These are phyloP conservation scores for Rafetus swinhoei DNA, from an alignment of 2,113 vertebrate species.

Conservation along the genomic window DNA sequence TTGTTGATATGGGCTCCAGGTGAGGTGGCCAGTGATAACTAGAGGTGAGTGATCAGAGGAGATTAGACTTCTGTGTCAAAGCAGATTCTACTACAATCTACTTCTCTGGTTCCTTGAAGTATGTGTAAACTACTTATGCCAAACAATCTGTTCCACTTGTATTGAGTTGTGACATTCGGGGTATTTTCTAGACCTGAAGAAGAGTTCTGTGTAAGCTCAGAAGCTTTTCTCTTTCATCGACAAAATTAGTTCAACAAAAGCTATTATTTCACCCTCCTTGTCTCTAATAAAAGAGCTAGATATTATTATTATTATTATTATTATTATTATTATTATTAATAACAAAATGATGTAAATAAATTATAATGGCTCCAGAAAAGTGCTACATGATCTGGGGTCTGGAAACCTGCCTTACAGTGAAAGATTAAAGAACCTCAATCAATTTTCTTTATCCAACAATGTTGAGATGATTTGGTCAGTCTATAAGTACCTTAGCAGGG, in stretches of 20 bases:
- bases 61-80: background rate
- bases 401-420: background rate
- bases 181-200: background rate
- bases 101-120: background rate
- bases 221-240: background rate
- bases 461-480: background rate
- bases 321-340: too few relatives aligned
- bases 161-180: background rate
- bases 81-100: background rate
- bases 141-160: background rate
- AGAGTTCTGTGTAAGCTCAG: background rate
- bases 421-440: background rate
- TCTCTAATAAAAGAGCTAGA: background rate
- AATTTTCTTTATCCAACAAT: background rate
- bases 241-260: background rate
- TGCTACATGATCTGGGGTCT: background rate
- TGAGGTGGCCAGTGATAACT: background rate
- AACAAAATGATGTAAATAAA: background rate
- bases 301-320: background rate
- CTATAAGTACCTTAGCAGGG: background rate
- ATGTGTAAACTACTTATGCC: background rate
- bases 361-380: background rate
- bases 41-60: background rate
- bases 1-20: too few relatives aligned
- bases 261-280: background rate